Evolutionary conservation across 2,888 invertebrate genomes (phyloP).

Genomic region (Chrysolina oricalcia): DNA sequence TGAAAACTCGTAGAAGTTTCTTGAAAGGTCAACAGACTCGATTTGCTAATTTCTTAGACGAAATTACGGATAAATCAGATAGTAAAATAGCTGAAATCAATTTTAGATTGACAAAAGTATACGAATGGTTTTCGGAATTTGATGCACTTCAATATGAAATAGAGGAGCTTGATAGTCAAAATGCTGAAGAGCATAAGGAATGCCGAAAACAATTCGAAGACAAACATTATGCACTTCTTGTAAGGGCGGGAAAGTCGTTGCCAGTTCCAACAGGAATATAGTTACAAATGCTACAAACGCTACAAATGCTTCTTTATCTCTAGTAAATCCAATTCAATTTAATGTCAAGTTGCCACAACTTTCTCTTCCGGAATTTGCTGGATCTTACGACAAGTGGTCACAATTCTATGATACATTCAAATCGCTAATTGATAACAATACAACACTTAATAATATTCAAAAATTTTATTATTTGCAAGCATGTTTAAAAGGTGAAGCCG

Average conservation of each 20-base stretch:
- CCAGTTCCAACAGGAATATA: too few species aligned
- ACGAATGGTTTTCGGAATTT: too few species aligned
- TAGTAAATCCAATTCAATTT: neutral
- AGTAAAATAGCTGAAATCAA: too few species aligned
- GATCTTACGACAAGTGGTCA: too few species aligned
- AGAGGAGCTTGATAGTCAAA: conserved; percentile 7
- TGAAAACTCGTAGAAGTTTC: conserved; percentile 17
- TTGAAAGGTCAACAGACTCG: too few species aligned
- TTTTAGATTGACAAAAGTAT: too few species aligned
- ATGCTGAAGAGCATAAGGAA: neutral
- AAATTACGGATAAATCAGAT: too few species aligned
- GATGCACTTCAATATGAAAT: conserved; percentile 23
- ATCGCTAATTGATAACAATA: conserved; percentile 27
- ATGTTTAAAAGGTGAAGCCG: conserved; percentile 36
- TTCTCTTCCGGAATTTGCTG: conserved; percentile 28
- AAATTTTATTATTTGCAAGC: conserved; percentile 39
- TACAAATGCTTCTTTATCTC: neutral
- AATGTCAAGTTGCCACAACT: conserved; percentile 30
- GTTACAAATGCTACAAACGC: too few species aligned
- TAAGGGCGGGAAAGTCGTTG: neutral
- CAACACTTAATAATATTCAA: conserved; percentile 22
- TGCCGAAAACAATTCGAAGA: conserved; percentile 20
- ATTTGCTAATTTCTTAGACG: too few species aligned
- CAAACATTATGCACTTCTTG: too few species aligned
- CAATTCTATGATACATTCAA: conserved; percentile 29